Evolutionary conservation across 2,113 vertebrate genomes (phyloP), one percentile per base, ranked within the genome.

Genomic region (Daphoenositta chrysoptera): DNA sequence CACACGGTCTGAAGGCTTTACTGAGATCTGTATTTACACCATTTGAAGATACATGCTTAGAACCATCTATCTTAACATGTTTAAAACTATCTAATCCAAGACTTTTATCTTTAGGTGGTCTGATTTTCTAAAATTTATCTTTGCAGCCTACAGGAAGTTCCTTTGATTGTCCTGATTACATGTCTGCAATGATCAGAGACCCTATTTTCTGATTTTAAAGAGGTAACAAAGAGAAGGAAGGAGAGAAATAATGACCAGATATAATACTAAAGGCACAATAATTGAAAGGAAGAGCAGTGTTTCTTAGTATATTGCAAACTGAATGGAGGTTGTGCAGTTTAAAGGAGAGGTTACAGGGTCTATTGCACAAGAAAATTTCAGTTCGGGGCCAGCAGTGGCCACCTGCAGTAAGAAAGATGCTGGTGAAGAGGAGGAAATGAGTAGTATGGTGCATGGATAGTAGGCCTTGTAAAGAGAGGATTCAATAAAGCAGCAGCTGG

Each of bases 281-380:
- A 86, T 58, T 88, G 93, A 93, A 96, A 95, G 57, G 37, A 83
- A 77, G 57, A 85, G 10, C 28, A 66, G 42, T 54, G 61, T 91
- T 94, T 87, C 89, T 56, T 60, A 58, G 33, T 86, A 31, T 83
- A 63, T 51, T 95, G 76, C 51, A 70, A 93, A 70, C 21, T 77
- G 75, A 73, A 94, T 82, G 48, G 61, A 82, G 73, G 53, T n/a
- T 87, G 27, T 72, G 28, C 45, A 48, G 83, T 85, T 92, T 91
- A 93, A 94, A 93, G 60, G 37, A 78, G 73, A 94, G 81, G 81
- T 96, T 96, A 91, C n/a, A 63, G 69, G 56, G 79, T 90, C 82
- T 92, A 84, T 51, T 53, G 81, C 85, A 91, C 61, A 93, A 72
- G 86, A 85, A 92, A 81, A 93, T 65, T 93, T 96, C 93, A 88